Conservation (phyloP, 2,888 invertebrate genomes). For the Orthosia gracilis region DNA sequence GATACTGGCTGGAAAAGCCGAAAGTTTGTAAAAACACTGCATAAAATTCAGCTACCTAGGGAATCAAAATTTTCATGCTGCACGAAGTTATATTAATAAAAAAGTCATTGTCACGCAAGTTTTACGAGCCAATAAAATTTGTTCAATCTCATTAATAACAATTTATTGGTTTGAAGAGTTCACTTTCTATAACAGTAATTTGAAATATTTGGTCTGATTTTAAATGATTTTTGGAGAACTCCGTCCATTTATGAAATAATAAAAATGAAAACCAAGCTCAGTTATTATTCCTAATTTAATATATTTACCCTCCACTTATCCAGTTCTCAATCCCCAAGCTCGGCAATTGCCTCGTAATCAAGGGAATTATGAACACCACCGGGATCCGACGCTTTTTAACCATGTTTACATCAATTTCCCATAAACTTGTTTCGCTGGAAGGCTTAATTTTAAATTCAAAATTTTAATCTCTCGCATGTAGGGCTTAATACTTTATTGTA, state of each 20-base stretch:
- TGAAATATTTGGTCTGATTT: too few species aligned
- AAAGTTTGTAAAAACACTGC: neutral
- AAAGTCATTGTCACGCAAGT: neutral
- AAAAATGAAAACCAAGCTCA: neutral
- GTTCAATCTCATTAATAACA: neutral
- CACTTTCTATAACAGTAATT: too few species aligned
- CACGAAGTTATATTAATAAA: neutral
- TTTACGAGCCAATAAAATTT: neutral
- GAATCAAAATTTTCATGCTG: too few species aligned
- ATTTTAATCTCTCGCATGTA: slow-evolving; percentile 54
- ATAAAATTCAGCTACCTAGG: neutral
- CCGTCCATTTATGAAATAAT: neutral
- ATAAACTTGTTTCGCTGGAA: slow-evolving; percentile 45
- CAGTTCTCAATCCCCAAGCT: slow-evolving; percentile 11
- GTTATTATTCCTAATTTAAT: slow-evolving; percentile 40
- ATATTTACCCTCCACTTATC: slow-evolving; percentile 5
- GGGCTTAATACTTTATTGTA: slow-evolving; percentile 29
- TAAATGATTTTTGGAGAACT: too few species aligned
- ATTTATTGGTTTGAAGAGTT: too few species aligned
- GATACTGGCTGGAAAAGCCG: neutral
- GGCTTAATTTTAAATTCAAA: too few species aligned
- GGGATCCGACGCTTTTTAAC: slow-evolving; percentile 38
- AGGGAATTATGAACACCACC: slow-evolving; percentile 51
- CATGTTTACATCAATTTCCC: slow-evolving; percentile 61
- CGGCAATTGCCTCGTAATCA: slow-evolving; percentile 56